A percentile compares a stretch with the other conserved stretches of the same genome.
Conservation (phyloP, 2,113 vertebrate genomes). For the Leiothrix lutea region DNA sequence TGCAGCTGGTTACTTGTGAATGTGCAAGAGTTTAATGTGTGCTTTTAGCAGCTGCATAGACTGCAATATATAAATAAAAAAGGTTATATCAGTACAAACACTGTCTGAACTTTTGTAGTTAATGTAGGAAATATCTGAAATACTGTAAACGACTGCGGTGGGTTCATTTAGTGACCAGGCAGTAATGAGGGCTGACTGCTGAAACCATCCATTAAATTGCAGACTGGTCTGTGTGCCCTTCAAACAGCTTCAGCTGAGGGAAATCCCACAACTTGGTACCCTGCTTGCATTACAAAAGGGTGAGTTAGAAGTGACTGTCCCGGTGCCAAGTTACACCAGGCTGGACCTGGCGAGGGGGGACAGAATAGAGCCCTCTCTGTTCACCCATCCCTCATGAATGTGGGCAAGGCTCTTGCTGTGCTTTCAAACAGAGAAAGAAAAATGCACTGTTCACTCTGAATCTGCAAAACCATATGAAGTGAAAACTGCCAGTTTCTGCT, state of each 20-base stretch:
- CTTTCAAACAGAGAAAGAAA: not conserved
- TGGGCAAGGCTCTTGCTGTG: not conserved
- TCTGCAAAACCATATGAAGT: not conserved
- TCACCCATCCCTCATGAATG: not conserved
- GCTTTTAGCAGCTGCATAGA: not conserved
- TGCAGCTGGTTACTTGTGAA: not conserved
- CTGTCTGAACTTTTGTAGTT: not conserved
- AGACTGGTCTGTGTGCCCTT: not conserved
- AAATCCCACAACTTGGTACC: not conserved
- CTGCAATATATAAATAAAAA: not conserved
- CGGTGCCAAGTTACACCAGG: constrained; percentile 14
- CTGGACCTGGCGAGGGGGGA: constrained; percentile 6
- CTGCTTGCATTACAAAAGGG: constrained; percentile 12
- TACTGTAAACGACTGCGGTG: not conserved
- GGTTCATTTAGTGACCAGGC: not conserved
- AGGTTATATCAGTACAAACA: not conserved
- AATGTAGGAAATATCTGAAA: not conserved
- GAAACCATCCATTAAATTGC: constrained; percentile 12
- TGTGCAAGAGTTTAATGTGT: not conserved
- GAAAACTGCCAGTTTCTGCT: not conserved
- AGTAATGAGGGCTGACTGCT: not conserved
- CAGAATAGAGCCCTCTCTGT: constrained; percentile 44
- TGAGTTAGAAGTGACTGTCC: not conserved
- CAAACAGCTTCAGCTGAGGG: not conserved
- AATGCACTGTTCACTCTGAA: not conserved